These are phyloP conservation scores for Drosophila borborema DNA, from an alignment of 2,888 invertebrate species.

Conservation along the genomic window DNA sequence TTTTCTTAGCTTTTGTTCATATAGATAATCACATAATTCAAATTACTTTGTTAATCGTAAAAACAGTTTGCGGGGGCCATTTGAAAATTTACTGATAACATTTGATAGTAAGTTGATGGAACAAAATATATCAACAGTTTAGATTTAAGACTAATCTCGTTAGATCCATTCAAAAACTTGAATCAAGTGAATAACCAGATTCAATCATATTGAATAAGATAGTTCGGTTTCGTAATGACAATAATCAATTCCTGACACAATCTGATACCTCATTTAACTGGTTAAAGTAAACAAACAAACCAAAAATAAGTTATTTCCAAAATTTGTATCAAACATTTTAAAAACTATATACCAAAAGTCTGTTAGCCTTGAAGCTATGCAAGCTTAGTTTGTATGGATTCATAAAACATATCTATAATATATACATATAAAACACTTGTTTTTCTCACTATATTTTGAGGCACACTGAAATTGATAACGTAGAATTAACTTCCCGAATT, in stretches of 20 bases:
- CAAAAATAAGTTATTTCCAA: background rate
- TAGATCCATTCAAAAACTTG: background rate
- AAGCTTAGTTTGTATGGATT: background rate
- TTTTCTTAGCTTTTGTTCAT: background rate
- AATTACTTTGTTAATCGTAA: background rate
- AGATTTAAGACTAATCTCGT: background rate
- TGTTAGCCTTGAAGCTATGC: background rate
- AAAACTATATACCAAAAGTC: background rate
- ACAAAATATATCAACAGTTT: background rate
- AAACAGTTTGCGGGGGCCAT: background rate
- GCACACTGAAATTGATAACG: background rate
- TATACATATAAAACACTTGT: background rate
- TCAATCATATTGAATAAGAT: background rate
- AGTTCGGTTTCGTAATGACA: background rate
- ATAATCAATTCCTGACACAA: too few species aligned
- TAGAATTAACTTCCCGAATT: background rate
- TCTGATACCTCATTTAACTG: too few species aligned
- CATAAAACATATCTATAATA: background rate
- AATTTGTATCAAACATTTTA: background rate
- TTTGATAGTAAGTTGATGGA: background rate
- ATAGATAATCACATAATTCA: too few species aligned
- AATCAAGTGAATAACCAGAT: background rate
- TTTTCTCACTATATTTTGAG: background rate
- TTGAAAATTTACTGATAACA: background rate
- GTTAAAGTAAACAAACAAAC: constrained; percentile 3